Percentiles rank a stretch among this genome's conserved stretches.
These are phyloP conservation scores for Podargus strigoides DNA, from an alignment of 2,797 vertebrate species.

Conservation along the genomic window DNA sequence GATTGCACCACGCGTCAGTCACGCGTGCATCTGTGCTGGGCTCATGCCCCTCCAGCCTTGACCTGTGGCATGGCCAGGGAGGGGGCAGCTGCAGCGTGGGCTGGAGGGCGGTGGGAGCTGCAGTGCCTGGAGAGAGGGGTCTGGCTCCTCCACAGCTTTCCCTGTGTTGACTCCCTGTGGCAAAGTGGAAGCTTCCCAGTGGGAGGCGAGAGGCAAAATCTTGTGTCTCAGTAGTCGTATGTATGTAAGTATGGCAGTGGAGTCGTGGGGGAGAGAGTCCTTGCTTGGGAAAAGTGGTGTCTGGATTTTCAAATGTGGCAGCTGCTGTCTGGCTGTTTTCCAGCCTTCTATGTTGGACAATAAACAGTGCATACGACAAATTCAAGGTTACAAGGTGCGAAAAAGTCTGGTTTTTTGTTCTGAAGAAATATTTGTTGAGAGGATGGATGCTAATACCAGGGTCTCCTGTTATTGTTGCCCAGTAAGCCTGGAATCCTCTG, in stretches of 20 bases:
- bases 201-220: no score
- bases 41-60: no score
- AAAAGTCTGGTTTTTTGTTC: not conserved
- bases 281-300: not conserved
- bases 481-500: not conserved
- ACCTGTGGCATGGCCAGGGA: no score
- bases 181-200: not conserved
- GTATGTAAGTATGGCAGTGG: not conserved
- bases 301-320: not conserved
- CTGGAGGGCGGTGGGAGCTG: not conserved
- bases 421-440: not conserved
- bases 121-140: not conserved
- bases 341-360: not conserved
- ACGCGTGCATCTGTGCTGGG: no score
- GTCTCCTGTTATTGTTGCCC: not conserved
- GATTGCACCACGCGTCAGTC: no score
- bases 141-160: not conserved
- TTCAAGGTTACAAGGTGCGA: not conserved
- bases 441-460: no score
- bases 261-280: rapidly evolving
- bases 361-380: not conserved
- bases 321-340: not conserved
- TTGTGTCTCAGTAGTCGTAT: rapidly evolving
- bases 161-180: not conserved
- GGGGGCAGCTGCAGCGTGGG: no score